Evolutionary conservation across 64 coral and sea anemone genomes (phyloP), one percentile per base, ranked within the genome.

Genomic region (Astreopora myriophthalma): DNA sequence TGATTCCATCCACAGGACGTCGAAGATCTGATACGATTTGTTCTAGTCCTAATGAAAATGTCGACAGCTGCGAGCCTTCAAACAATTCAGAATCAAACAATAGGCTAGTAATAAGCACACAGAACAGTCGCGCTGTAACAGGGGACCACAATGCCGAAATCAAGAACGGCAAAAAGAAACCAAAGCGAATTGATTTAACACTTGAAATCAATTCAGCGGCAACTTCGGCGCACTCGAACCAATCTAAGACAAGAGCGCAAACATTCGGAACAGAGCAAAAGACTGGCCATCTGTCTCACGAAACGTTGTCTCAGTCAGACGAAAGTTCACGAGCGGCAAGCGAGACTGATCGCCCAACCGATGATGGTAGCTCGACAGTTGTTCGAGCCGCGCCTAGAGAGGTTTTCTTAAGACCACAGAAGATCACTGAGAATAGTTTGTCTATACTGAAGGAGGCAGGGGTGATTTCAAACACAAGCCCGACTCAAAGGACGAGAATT

Each of bases 161-260:
- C 29, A 8, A 34, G 49, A 60, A 57, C 30, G 11, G 9, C 8
- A 83, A 12, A 83, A 83, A 64, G 32, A 83, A 64, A 23, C 20
- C 52, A 20, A 57, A 83, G 32, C 19, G 33, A 37, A 83, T 83
- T n/a, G 31, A 83, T 83, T 83, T 83, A 19, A 24, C 52, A 4
- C 61, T 83, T 26, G 61, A 83, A 13, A 26, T 57, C 6, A 57
- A 39, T 3, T 34, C 52, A 1, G 22, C 28, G 16, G 13, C 11
- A n/a, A 34, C 32, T 34, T 25, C 11, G 5, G 48, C 5, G 10
- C 76, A 58, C 19, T 22, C 25, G 28, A 52, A 51, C 34, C 19
- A 24, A 44, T 22, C 38, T 31, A 52, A 13, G 51, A 63, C 20
- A 83, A 14, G 79, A 37, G 52, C 77, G 49, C 51, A 22, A n/a